Base-by-base conservation (phyloP, 2,797 vertebrate species). In the Enteromius treurensis region DNA sequence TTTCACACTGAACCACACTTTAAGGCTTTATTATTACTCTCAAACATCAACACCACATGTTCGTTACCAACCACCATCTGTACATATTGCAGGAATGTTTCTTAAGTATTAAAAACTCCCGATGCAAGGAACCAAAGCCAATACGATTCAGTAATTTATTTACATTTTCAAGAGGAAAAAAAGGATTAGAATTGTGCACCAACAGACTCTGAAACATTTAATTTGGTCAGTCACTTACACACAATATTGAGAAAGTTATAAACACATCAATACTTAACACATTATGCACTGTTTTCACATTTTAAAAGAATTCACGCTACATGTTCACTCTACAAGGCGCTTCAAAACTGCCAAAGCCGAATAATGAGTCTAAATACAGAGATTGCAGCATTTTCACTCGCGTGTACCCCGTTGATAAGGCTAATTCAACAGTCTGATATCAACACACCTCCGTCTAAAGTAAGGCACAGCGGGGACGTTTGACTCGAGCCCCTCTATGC, bases 1-100 rank as follows among this genome's bases (percentile, higher is more conserved):
- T 87, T 90, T 86, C 85, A 82, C n/a, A 71, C 4, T 9, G 65
- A 45, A 89, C 79, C 85, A 89, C 87, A 88, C 87, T 85, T 53
- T 53, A 85, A 74, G 47, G 37, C 21, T 70, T 42, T 55, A 71
- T 73, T 69, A 64, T 45, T 19, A 74, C 23, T 53, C 55, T 62
- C 7, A 21, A 5, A 82, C 53, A 73, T 21, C 45, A 47, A 26
- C 26, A 49, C 6, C 9, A 37, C 45, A 45, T 64, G n/a, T n/a
- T 78, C 2, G 19, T 23, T 32, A 78, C 8, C 14, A 51, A 67
- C 62, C 32, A 60, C 40, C 67, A 29, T 29, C 21, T 42, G 45
- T 15, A 55, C 75, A 55, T n/a, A 55, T 40, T 21, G 53, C 58
- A 74, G 80, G 60, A 82, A 82, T 82, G 60, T 82, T 55, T 82